Base-by-base conservation (phyloP, 2,888 invertebrate species). In the Acronicta psi region DNA sequence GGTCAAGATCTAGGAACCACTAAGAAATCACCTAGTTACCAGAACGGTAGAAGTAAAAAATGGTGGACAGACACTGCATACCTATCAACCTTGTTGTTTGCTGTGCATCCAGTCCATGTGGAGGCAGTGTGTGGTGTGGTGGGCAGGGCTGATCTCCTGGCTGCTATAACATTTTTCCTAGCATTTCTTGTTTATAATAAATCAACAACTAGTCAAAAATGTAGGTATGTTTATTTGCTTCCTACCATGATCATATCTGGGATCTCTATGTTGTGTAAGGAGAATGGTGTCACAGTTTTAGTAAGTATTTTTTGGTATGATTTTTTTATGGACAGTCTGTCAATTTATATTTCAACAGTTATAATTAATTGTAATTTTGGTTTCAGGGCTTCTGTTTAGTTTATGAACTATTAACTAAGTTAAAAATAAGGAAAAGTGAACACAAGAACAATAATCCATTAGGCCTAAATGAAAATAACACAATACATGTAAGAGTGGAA, bases 91-190 rank as follows among this genome's bases (percentile, higher is more conserved):
- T 75, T 97, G 3, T 84, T 99, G 23, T 99, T 99, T 93, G 96
- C 98, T 13, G 96, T 97, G 14, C 99, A 99, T 94, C 99, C 99
- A 0, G 93, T 99, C 46, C 99, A 99, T 89, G 96, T 97, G 0
- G 99, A 99, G 94, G 97, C 98, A 59, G 98, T 99, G 2, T 96
- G 97, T 58, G 98, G 98, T 17, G 95, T 99, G 55, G 99, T 99
- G 11, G 99, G 99, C 20, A 93, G 99, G 82, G 99, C 99, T 34
- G 99, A 99, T 88, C 92, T 99, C 50, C 93, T 99, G 65, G 97
- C 98, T 85, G 96, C 97, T 3, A 89, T 97, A 10, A 96, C 97
- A 69, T 98, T 97, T 83, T 95, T 98, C 74, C 67, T 95, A 46
- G 95, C 97, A 38, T 95, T 98, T 73, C 85, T 97, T 60, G 85